These are phyloP conservation scores for Drosophila nannoptera DNA, from an alignment of 1,140 invertebrate genomes.

Conservation along the genomic window DNA sequence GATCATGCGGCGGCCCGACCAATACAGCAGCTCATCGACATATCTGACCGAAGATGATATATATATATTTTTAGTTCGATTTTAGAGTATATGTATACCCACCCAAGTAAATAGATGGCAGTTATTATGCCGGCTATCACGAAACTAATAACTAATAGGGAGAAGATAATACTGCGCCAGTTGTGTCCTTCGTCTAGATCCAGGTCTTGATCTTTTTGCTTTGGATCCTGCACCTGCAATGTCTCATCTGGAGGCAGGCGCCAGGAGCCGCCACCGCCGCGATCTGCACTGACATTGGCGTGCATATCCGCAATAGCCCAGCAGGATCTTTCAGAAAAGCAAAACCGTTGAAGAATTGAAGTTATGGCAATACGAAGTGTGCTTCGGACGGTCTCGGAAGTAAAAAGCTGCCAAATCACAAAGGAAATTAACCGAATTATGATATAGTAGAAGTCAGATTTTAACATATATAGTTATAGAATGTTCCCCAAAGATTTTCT, in stretches of 20 bases:
- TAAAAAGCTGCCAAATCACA: conserved; percentile 26
- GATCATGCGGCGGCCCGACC: conserved; percentile 89
- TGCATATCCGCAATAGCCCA: conserved; percentile 82
- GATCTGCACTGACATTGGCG: conserved; percentile 89
- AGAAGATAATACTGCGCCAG: conserved; percentile 91
- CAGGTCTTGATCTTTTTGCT: conserved; percentile 85
- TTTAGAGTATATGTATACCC: conserved; percentile 22
- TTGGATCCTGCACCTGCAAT: conserved; percentile 90
- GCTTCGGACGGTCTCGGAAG: conserved; percentile 45
- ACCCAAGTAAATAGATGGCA: conserved; percentile 91
- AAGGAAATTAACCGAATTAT: no score
- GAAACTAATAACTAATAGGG: conserved; percentile 89
- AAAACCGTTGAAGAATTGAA: conserved; percentile 25
- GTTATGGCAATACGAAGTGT: conserved; percentile 37
- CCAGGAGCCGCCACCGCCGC: conserved; percentile 86
- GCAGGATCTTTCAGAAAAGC: conserved; percentile 16
- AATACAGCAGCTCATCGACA: conserved; percentile 91
- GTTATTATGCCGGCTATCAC: conserved; percentile 91
- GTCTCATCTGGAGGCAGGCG: conserved; percentile 92
- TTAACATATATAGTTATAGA: no score
- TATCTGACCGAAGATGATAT: conserved; percentile 80
- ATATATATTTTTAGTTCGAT: background rate
- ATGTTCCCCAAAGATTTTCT: no score
- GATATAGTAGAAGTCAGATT: no score
- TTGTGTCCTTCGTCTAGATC: conserved; percentile 88